Percentiles rank a stretch among this genome's conserved stretches.
Conservation (phyloP, 2,797 vertebrate genomes). For the Tachyglossus aculeatus region DNA sequence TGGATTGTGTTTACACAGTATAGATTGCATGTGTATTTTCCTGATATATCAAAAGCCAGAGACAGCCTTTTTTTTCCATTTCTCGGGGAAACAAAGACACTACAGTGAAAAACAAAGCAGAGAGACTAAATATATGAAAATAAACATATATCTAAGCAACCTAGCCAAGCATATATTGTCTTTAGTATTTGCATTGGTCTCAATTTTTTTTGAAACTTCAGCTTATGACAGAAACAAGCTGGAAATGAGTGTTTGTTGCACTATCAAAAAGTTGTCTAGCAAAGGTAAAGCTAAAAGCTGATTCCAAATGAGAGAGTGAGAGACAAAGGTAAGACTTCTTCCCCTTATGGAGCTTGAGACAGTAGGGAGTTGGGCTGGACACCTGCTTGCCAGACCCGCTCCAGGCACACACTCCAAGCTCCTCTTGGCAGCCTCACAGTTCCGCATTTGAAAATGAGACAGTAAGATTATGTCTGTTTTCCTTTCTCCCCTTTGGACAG, state of each 20-base stretch:
- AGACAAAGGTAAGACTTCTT: no score
- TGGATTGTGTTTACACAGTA: constrained; percentile 19
- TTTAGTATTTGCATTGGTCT: constrained; percentile 23
- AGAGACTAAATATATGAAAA: constrained; percentile 26
- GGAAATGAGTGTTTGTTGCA: not conserved
- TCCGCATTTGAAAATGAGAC: no score
- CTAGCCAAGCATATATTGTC: not conserved
- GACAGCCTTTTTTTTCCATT: not conserved
- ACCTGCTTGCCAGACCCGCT: no score
- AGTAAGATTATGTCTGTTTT: no score
- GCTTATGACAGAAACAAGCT: constrained; percentile 1
- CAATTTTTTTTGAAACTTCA: constrained; percentile 21
- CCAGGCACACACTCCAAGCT: no score
- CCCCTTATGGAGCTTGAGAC: no score
- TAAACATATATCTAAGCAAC: constrained; percentile 2
- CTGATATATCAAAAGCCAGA: constrained; percentile 19
- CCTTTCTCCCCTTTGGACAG: no score
- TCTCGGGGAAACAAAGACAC: constrained; percentile 7
- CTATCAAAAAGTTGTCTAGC: not conserved
- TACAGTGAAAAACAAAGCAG: not conserved
- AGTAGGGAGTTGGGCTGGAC: no score
- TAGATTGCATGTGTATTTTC: constrained; percentile 1
- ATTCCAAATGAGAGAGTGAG: not conserved
- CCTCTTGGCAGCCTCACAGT: no score
- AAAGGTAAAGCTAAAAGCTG: not conserved